Percentiles rank a stretch among this genome's conserved stretches.
phyloP scores from a whole-genome alignment of 2,888 invertebrate species.

The Minunthozetes semirufus region DNA sequence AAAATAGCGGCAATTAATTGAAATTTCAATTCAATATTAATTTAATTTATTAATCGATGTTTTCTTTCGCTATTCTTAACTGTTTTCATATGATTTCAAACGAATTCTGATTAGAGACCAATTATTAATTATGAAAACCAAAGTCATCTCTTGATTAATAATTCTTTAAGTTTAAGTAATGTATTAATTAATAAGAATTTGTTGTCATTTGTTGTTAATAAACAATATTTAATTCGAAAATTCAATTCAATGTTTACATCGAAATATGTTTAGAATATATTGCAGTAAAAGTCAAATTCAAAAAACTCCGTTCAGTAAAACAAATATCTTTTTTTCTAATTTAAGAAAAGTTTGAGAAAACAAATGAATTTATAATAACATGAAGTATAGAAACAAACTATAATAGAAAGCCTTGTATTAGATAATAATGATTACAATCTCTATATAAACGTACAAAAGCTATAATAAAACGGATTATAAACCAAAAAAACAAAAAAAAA shows the following conservation, averaged over 20 bases:
- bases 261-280: conserved; percentile 16
- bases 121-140: too few relatives aligned
- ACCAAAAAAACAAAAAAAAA: conserved; percentile 8
- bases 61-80: too few relatives aligned
- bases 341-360: conserved; percentile 11
- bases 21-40: too few relatives aligned
- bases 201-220: neutral
- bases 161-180: too few relatives aligned
- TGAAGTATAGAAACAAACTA: conserved; percentile 23
- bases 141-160: too few relatives aligned
- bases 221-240: conserved; percentile 18
- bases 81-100: too few relatives aligned
- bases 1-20: too few relatives aligned
- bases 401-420: conserved; percentile 8
- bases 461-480: conserved; percentile 7
- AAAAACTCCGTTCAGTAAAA: conserved; percentile 11
- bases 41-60: too few relatives aligned
- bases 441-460: conserved; percentile 27
- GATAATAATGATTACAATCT: neutral
- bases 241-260: conserved; percentile 24
- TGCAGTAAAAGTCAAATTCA: conserved; percentile 18
- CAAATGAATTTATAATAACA: conserved; percentile 12
- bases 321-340: neutral
- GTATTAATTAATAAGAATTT: neutral
- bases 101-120: too few relatives aligned